phyloP scores from a whole-genome alignment of 2,888 invertebrate species.

The Caenorhabditis afra region DNA sequence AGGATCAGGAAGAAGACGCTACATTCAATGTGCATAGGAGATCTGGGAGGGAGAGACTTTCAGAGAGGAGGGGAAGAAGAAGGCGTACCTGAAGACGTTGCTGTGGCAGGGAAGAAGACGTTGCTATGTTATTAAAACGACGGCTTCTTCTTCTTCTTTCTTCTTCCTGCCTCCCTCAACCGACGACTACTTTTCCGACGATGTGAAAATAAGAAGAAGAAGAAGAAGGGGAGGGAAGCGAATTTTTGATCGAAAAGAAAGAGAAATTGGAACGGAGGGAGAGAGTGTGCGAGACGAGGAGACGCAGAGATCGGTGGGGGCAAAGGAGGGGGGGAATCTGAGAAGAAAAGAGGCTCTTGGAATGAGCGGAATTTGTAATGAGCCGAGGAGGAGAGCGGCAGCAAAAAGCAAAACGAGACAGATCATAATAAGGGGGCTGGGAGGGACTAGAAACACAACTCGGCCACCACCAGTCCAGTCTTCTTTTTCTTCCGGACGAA shows the following conservation, averaged over 20 bases:
- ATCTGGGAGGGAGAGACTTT: conserved; percentile 21
- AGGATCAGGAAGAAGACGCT: conserved; percentile 22
- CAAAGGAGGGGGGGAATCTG: conserved; percentile 9
- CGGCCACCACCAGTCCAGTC: no score
- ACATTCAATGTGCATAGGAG: conserved; percentile 59
- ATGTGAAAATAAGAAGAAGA: conserved; percentile 3
- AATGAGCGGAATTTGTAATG: conserved; percentile 55
- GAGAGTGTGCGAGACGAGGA: background rate
- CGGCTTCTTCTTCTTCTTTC: background rate
- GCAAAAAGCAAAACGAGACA: conserved; percentile 8
- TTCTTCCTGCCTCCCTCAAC: no score
- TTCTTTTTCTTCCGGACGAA: no score
- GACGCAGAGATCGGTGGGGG: conserved; percentile 10
- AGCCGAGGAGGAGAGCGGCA: conserved; percentile 10
- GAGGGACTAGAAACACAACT: background rate
- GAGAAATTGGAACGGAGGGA: conserved; percentile 2
- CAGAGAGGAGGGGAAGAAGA: background rate
- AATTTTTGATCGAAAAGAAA: conserved; percentile 32
- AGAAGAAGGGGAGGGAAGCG: conserved; percentile 1
- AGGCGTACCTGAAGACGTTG: conserved; percentile 7
- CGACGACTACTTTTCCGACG: no score
- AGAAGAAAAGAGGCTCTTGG: conserved; percentile 9
- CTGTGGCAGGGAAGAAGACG: no score
- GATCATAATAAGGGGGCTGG: background rate
- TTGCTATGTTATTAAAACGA: conserved; percentile 60